A percentile compares a stretch with the other conserved stretches of the same genome.
Conservation (phyloP, 2,797 vertebrate genomes). For the Parambassis ranga region DNA sequence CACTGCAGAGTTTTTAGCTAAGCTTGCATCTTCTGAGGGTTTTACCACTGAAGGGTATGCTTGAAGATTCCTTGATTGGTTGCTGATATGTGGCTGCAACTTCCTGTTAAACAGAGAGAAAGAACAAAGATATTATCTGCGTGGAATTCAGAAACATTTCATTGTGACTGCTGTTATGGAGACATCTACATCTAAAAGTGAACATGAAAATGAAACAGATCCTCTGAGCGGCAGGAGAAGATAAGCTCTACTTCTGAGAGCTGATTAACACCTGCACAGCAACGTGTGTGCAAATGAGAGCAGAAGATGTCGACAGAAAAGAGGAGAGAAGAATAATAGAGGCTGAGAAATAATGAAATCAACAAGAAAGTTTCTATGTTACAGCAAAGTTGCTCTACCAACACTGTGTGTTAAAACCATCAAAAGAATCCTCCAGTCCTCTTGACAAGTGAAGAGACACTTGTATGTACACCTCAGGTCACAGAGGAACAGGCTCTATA, state of each 20-base stretch:
- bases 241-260: conserved; percentile 6
- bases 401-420: too few relatives aligned
- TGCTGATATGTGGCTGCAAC: conserved; percentile 63
- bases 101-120: conserved; percentile 69
- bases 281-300: conserved; percentile 3
- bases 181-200: neutral
- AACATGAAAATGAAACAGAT: neutral
- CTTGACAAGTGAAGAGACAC: neutral
- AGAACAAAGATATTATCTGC: neutral
- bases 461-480: neutral
- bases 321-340: conserved; percentile 1
- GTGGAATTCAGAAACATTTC: neutral
- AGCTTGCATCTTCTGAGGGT: conserved; percentile 69
- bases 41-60: conserved; percentile 54
- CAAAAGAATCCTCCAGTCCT: neutral
- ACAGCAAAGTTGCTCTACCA: too few relatives aligned
- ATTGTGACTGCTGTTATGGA: neutral
- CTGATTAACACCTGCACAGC: conserved; percentile 27
- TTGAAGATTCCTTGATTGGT: conserved; percentile 61
- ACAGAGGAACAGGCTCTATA: neutral
- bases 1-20: conserved; percentile 68
- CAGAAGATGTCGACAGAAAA: neutral
- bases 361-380: neutral
- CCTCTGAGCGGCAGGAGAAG: conserved; percentile 5
- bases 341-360: too few relatives aligned